Percentiles rank a stretch among this genome's conserved stretches.
Conservation (phyloP, 2,113 vertebrate species). For the Phyllopteryx taeniolatus region DNA sequence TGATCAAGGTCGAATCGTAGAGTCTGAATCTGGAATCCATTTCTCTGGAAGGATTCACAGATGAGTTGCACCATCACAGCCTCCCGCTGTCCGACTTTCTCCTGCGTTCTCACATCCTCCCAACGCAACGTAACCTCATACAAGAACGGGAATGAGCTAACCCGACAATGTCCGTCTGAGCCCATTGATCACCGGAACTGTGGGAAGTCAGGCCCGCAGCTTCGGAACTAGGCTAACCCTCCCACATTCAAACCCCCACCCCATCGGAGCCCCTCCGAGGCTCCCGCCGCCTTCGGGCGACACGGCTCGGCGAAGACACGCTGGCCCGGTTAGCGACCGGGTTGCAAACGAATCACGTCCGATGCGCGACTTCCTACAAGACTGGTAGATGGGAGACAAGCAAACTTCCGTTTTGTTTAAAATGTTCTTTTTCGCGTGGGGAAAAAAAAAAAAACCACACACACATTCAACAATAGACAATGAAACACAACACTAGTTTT, state of each 20-base stretch:
- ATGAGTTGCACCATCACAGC: not conserved
- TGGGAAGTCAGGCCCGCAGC: constrained; percentile 41
- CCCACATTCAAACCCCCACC: constrained; percentile 8
- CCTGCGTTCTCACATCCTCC: constrained; percentile 8
- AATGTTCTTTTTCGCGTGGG: not conserved
- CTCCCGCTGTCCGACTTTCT: not conserved
- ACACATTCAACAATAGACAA: not conserved
- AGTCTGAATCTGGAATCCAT: not conserved
- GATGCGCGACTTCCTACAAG: not conserved
- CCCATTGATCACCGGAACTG: constrained; percentile 56
- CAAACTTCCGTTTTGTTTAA: not conserved
- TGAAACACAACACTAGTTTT: not conserved
- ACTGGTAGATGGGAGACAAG: not conserved
- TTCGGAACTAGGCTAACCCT: constrained; percentile 52
- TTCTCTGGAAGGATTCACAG: not conserved
- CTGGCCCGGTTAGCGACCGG: constrained; percentile 47
- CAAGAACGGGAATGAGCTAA: constrained; percentile 36
- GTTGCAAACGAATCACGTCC: constrained; percentile 12
- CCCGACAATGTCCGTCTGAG: constrained; percentile 47
- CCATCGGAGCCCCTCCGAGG: not conserved
- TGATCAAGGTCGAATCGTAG: not conserved
- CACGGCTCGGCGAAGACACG: constrained; percentile 20
- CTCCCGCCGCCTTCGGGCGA: not conserved
- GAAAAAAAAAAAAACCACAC: too few species aligned
- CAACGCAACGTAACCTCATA: constrained; percentile 39